Evolutionary conservation across 2,797 vertebrate genomes (phyloP), one percentile per base, ranked within the genome.

Genomic region (Lindbergichthys nudifrons): DNA sequence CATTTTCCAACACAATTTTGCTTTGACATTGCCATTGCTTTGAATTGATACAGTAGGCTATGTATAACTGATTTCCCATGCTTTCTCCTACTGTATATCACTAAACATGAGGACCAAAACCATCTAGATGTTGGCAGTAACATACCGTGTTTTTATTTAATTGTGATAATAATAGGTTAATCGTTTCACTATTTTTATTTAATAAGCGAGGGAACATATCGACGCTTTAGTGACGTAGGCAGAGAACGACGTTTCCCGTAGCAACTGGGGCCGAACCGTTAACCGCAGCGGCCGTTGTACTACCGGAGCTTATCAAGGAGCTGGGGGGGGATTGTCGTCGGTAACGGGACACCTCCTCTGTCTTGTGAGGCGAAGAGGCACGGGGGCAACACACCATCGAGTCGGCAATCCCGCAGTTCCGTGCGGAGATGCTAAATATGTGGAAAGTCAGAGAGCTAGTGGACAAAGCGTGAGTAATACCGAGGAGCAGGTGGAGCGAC

Each of bases 371-470:
- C 80, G 73, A 65, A 79, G 73, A 83, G 86, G 88, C 77, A 79
- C 82, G 71, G 87, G 88, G 89, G 80, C 74, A 87, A 88, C 84
- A 86, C 85, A 87, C 86, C 80, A 80, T 83, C 63, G 91, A 93
- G 93, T 89, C 92, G 91, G 88, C 86, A 80, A 87, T 87, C 85
- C 93, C 92, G 92, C 89, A 79, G 87, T 75, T 76, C 72, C 73
- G 70, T 64, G 72, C 75, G 87, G 88, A 88, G 81, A 98, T 98
- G 97, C 88, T 98, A 84, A 99, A 97, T 83, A 98, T 99, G 98
- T 99, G 98, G 98, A 99, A 98, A 94, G 96, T 99, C 89, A 92
- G 97, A 87, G 98, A 99, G 94, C 91, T 98, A 88, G 96, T 99
- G 95, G 98, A 99, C 94, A 99, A 99, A 96, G 97, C 97, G 98